phyloP scores from a whole-genome alignment of 2,888 invertebrate genomes.

The Eristalinus aeneus region DNA sequence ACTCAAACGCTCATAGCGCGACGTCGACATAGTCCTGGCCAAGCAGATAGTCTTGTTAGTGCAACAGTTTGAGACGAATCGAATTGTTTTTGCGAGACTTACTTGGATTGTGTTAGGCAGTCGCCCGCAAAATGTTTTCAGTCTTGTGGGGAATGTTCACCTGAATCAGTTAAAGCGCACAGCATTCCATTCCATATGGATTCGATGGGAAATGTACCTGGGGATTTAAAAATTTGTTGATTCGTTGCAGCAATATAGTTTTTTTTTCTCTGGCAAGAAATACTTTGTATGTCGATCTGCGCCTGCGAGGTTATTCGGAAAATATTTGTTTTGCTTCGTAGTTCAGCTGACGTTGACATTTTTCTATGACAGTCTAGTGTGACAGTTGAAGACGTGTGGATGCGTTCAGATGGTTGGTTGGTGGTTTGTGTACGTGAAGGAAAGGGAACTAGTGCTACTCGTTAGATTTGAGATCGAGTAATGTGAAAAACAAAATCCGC shows the following conservation, averaged over 20 bases:
- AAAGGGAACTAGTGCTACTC: background rate
- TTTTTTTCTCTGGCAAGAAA: constrained; percentile 18
- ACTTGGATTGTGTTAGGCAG: constrained; percentile 18
- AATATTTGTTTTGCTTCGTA: constrained; percentile 62
- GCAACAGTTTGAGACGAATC: constrained; percentile 59
- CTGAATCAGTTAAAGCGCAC: constrained; percentile 1
- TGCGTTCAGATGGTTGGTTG: background rate
- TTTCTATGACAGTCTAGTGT: background rate
- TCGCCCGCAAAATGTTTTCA: constrained; percentile 1
- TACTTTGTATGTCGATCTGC: constrained; percentile 26
- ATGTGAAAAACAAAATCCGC: too few relatives aligned
- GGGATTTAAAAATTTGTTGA: background rate
- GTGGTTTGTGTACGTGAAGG: background rate
- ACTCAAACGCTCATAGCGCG: constrained; percentile 78
- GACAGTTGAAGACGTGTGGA: constrained; percentile 14
- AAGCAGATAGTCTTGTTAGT: background rate
- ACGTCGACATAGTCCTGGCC: constrained; percentile 71
- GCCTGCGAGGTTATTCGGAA: constrained; percentile 34
- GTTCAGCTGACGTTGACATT: constrained; percentile 68
- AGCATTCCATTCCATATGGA: constrained; percentile 55
- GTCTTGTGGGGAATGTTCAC: constrained; percentile 16
- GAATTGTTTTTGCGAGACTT: constrained; percentile 2
- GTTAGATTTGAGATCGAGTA: background rate
- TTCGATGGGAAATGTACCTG: constrained; percentile 1
- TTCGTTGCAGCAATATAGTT: background rate